phyloP scores from a whole-genome alignment of 1,140 invertebrate genomes.

The Conus betulinus region DNA sequence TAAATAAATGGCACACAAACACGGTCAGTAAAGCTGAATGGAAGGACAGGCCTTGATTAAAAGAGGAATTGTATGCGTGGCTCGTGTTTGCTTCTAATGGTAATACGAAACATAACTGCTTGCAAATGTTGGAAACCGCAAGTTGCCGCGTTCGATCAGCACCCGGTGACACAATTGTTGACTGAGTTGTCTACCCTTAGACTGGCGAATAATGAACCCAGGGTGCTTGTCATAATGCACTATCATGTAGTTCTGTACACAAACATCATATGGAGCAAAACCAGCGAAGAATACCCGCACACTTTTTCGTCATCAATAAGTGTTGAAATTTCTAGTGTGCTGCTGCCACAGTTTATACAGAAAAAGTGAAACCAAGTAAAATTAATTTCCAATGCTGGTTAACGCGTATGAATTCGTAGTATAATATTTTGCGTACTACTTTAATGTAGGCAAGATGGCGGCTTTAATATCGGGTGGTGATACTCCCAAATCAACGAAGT shows the following conservation, averaged over 20 bases:
- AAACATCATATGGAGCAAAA: not conserved
- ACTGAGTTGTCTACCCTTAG: not conserved
- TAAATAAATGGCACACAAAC: too few species aligned
- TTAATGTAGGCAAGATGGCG: slow-evolving; percentile 2
- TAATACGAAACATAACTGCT: too few species aligned
- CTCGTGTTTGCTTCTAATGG: too few species aligned
- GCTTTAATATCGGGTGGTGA: not conserved
- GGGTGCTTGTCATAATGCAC: slow-evolving; percentile 6
- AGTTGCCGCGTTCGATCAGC: too few species aligned
- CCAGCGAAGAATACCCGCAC: not conserved
- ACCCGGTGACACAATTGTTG: not conserved
- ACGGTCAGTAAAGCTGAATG: too few species aligned
- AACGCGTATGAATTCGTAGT: slow-evolving; percentile 10
- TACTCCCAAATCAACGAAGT: not conserved
- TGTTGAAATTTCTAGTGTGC: not conserved
- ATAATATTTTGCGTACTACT: slow-evolving; percentile 8
- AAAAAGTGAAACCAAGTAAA: not conserved
- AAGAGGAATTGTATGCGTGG: too few species aligned
- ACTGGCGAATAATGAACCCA: slow-evolving; percentile 7
- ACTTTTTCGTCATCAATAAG: not conserved
- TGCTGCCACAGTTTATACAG: not conserved
- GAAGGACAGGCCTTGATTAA: too few species aligned
- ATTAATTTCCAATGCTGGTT: not conserved
- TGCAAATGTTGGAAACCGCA: too few species aligned
- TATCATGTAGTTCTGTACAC: not conserved